Conservation (phyloP, 2,888 invertebrate species). For the Metellina segmentata region DNA sequence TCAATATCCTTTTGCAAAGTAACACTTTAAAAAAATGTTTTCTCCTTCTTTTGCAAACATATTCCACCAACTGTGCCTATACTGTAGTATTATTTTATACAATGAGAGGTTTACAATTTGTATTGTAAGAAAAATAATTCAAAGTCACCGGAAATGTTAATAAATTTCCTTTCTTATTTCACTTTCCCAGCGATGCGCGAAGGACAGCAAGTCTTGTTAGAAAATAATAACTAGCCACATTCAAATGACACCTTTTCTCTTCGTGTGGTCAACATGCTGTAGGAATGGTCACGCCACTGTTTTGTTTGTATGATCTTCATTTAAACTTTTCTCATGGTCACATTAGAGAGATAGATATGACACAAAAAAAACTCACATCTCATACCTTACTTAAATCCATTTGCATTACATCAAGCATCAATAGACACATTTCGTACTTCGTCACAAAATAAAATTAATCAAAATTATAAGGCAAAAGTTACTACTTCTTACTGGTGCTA, state of each 20-base stretch:
- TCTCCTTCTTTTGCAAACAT: conserved; percentile 3
- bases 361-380: no score
- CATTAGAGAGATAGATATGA: neutral
- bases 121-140: conserved; percentile 2
- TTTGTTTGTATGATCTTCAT: neutral
- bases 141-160: conserved; percentile 38
- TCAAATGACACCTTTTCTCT: neutral
- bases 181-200: conserved; percentile 37
- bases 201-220: conserved; percentile 27
- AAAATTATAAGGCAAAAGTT: no score
- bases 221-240: neutral
- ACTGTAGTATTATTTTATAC: conserved; percentile 12
- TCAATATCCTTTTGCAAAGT: neutral
- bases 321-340: neutral
- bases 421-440: no score
- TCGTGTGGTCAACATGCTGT: neutral
- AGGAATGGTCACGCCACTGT: neutral
- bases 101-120: conserved; percentile 14
- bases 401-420: no score
- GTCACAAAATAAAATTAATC: no score
- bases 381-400: no score
- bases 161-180: conserved; percentile 28
- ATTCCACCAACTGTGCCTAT: conserved; percentile 2
- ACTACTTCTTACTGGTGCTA: no score
- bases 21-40: neutral